phyloP scores from a whole-genome alignment of 2,113 vertebrate species.

The Grammomys surdaster region DNA sequence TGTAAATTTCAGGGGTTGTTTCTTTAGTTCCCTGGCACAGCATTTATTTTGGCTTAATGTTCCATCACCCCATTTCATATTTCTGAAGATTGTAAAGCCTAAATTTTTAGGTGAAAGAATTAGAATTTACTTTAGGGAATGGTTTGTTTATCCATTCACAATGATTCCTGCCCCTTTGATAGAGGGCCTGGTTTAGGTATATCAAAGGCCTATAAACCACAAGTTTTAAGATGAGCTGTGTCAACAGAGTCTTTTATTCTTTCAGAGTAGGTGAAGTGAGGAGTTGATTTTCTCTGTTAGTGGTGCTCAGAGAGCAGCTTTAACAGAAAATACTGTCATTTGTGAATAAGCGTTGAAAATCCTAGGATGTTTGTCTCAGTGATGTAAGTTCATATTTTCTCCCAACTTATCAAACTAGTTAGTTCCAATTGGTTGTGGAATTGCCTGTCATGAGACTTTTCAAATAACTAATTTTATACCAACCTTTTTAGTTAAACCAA shows the following conservation, averaged over 20 bases:
- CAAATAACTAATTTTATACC: background rate
- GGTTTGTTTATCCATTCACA: slow-evolving; percentile 74
- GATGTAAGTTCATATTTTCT: background rate
- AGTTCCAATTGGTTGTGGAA: background rate
- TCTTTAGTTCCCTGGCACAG: slow-evolving; percentile 53
- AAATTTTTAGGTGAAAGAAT: slow-evolving; percentile 74
- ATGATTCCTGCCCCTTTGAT: slow-evolving; percentile 56
- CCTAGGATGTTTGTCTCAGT: background rate
- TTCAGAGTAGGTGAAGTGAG: background rate
- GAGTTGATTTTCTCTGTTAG: slow-evolving; percentile 17
- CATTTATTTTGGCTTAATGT: slow-evolving; percentile 80
- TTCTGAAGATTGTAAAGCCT: slow-evolving; percentile 74
- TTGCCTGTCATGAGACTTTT: background rate
- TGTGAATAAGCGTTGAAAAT: slow-evolving; percentile 31
- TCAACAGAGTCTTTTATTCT: slow-evolving; percentile 30
- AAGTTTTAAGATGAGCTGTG: slow-evolving; percentile 2
- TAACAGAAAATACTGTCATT: background rate
- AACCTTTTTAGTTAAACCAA: background rate
- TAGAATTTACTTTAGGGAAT: slow-evolving; percentile 75
- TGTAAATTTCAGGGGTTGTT: slow-evolving; percentile 33
- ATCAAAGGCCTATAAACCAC: background rate
- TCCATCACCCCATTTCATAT: slow-evolving; percentile 64
- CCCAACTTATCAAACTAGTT: background rate
- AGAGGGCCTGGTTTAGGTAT: background rate
- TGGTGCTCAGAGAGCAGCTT: background rate